Evolutionary conservation across 2,113 vertebrate species (phyloP), one percentile per base, ranked within the genome.

Genomic region (Oostethus manadensis): DNA sequence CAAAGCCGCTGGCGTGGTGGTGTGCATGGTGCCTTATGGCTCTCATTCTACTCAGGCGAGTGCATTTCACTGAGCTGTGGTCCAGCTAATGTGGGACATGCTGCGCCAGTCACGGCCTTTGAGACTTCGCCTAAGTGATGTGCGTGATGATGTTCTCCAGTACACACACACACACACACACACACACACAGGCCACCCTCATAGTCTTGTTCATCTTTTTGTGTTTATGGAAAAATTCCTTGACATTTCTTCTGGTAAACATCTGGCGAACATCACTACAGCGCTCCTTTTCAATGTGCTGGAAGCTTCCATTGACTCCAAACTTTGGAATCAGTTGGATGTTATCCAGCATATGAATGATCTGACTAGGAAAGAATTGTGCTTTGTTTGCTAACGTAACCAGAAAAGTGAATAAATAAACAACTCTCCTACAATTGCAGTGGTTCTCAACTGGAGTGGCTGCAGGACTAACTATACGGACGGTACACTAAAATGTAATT

Each of bases 31-130:
- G 84, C 84, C 86, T 88, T 85, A 77, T 86, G 88, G 78, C 81
- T 83, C 88, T 89, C 85, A 90, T 88, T 88, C 86, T 76, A 77
- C 88, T 88, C 86, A 87, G 88, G 62, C 84, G 84, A 86, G 85
- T 86, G 83, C 87, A 88, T 87, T 87, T 86, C 84, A 85, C 86
- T 74, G 74, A 84, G 86, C 76, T 87, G 86, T 80, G 88, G 84
- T 80, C 73, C 84, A 85, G 87, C 84, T 90, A 90, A 91, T 91
- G 84, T 84, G 82, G 83, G 82, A 83, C 86, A 78, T 64, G 79
- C 86, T 82, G 84, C 76, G 77, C 84, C 88, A 89, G 87, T 88
- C 88, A 89, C 88, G 71, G 82, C 89, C 88, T 88, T 79, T 85
- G 88, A 88, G 88, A 89, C 81, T 86, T 74, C 84, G 79, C 80